A percentile compares a stretch with the other conserved stretches of the same genome.
Evolutionary conservation across 2,113 vertebrate species (phyloP).

Genomic region (Phylloscopus whistleri): DNA sequence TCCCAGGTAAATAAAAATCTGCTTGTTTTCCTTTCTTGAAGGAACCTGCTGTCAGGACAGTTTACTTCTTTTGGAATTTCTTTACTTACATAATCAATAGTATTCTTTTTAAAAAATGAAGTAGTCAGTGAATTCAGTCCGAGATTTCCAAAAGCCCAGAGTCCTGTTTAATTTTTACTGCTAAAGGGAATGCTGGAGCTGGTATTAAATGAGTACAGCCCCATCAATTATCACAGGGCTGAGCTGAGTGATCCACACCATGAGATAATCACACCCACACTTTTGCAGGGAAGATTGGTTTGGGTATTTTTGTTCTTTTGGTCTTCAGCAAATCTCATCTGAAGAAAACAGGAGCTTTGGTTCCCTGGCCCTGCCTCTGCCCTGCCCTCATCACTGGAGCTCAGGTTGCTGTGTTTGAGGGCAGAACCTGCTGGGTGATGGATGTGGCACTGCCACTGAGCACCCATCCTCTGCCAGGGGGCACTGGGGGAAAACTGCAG

Average conservation of each 20-base stretch:
- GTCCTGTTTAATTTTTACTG: not conserved
- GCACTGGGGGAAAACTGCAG: not conserved
- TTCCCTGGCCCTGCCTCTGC: not conserved
- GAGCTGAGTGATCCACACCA: not conserved
- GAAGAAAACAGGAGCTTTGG: not conserved
- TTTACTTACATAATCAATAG: not conserved
- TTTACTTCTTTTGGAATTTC: constrained; percentile 6
- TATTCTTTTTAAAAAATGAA: not conserved
- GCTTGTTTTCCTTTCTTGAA: not conserved
- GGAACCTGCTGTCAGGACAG: not conserved
- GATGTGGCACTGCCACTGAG: not conserved
- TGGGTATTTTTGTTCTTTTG: not conserved
- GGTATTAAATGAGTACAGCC: not conserved
- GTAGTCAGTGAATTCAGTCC: not conserved
- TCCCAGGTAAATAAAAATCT: constrained; percentile 6
- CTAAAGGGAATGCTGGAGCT: not conserved
- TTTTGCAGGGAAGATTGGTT: not conserved
- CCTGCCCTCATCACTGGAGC: not conserved
- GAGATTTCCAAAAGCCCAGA: not conserved
- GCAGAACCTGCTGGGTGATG: not conserved
- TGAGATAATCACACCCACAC: not conserved
- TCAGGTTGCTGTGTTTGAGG: not conserved
- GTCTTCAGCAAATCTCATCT: not conserved
- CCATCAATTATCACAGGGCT: not conserved
- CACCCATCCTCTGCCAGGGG: not conserved